These are phyloP conservation scores for Umimayanthus kanabou DNA, from an alignment of 92 coral and sea anemone species.

Conservation along the genomic window DNA sequence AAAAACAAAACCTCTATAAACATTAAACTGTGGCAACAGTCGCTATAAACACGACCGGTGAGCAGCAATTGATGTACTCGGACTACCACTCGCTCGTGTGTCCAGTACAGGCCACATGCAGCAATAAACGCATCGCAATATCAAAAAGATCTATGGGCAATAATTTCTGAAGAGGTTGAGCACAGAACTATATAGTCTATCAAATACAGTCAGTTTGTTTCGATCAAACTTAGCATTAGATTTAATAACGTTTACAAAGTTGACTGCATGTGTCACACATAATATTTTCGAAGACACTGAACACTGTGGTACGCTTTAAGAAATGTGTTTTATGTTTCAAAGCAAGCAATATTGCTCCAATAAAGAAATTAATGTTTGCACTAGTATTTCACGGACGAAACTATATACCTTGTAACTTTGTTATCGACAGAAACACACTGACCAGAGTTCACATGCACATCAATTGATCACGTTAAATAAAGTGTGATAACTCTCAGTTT, in stretches of 20 bases:
- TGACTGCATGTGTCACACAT: background rate
- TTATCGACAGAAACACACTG: background rate
- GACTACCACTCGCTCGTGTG: too few relatives aligned
- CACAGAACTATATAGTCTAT: too few relatives aligned
- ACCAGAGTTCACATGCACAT: background rate
- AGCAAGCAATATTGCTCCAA: too few relatives aligned
- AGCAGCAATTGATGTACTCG: background rate
- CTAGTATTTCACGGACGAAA: background rate
- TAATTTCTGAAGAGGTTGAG: background rate
- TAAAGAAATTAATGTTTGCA: too few relatives aligned
- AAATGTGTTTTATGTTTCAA: too few relatives aligned
- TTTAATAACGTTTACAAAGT: background rate
- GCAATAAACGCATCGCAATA: background rate
- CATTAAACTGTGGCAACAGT: slow-evolving; percentile 31
- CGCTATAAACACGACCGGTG: background rate
- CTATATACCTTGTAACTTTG: background rate
- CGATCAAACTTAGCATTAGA: background rate
- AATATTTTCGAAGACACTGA: background rate
- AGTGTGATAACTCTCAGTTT: background rate
- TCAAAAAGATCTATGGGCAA: background rate
- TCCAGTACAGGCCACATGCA: background rate
- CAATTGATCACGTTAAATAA: background rate
- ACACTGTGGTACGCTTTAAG: background rate
- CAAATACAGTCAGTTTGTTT: background rate
- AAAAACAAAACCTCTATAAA: slow-evolving; percentile 5